Conservation (phyloP, 2,888 invertebrate species). For the Amphipoea lucens region DNA sequence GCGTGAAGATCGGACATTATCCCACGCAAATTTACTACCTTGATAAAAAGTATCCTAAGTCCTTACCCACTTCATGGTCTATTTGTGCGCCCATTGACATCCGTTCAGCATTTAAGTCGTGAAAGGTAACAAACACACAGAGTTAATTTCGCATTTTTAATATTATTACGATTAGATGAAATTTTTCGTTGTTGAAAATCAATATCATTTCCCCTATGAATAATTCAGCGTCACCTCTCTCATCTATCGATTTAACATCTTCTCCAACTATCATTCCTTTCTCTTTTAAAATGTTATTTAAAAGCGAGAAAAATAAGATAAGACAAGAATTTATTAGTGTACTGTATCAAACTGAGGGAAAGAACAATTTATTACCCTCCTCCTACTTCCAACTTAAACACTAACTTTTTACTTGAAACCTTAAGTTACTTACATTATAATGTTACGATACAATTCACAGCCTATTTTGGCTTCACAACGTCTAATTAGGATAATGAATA, state of each 20-base stretch:
- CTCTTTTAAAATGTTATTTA: conserved; percentile 39
- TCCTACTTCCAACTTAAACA: conserved; percentile 50
- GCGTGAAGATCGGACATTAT: not conserved
- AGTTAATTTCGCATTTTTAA: not conserved
- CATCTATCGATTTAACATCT: conserved; percentile 3
- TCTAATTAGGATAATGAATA: conserved; percentile 61
- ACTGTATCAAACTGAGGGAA: conserved; percentile 57
- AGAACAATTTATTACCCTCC: conserved; percentile 62
- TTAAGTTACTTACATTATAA: conserved; percentile 62
- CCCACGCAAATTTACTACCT: not conserved
- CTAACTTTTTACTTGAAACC: conserved; percentile 62
- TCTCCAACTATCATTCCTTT: conserved; percentile 17
- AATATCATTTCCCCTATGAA: conserved; percentile 9
- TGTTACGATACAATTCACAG: conserved; percentile 76
- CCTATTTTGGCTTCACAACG: conserved; percentile 76
- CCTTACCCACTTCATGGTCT: not conserved
- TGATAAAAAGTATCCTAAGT: not conserved
- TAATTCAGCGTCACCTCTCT: conserved; percentile 11
- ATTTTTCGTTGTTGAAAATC: not conserved
- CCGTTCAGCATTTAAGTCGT: not conserved
- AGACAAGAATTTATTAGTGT: conserved; percentile 60
- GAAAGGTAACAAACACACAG: not conserved
- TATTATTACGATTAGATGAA: not conserved
- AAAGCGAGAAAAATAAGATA: conserved; percentile 46
- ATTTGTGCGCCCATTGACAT: not conserved